phyloP scores from a whole-genome alignment of 2,888 invertebrate genomes.

The Sturmia bella region DNA sequence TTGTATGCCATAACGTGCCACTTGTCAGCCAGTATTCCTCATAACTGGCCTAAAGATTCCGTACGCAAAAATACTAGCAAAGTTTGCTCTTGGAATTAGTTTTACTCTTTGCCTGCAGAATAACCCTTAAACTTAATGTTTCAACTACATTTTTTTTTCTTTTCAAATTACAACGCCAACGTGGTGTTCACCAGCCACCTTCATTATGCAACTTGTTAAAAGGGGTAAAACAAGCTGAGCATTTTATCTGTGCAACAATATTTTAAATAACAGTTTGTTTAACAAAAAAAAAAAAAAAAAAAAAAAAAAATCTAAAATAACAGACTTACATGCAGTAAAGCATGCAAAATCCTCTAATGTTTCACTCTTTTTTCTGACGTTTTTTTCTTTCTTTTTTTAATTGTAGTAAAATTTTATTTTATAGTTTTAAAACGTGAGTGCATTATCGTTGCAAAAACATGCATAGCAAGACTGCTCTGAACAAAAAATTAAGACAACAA shows the following conservation, averaged over 20 bases:
- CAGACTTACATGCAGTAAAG: slow-evolving; percentile 40
- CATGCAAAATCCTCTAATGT: slow-evolving; percentile 28
- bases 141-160: background rate
- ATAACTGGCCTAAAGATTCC: no score
- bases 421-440: slow-evolving; percentile 66
- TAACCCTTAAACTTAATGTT: background rate
- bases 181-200: background rate
- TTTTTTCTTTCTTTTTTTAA: background rate
- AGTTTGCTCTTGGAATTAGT: background rate
- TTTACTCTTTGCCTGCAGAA: background rate
- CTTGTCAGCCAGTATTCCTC: no score
- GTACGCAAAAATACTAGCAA: no score
- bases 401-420: slow-evolving; percentile 63
- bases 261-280: slow-evolving; percentile 40
- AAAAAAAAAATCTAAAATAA: slow-evolving; percentile 18
- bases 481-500: slow-evolving; percentile 23
- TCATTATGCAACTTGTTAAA: slow-evolving; percentile 9
- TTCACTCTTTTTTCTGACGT: background rate
- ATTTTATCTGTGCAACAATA: slow-evolving; percentile 34
- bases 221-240: background rate
- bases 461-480: slow-evolving; percentile 32
- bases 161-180: background rate
- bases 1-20: no score
- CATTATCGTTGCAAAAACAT: slow-evolving; percentile 61
- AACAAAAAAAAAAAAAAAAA: slow-evolving; percentile 15